A percentile compares a stretch with the other conserved stretches of the same genome.
phyloP scores from a whole-genome alignment of 2,888 invertebrate genomes.

The Drosophila limbata region DNA sequence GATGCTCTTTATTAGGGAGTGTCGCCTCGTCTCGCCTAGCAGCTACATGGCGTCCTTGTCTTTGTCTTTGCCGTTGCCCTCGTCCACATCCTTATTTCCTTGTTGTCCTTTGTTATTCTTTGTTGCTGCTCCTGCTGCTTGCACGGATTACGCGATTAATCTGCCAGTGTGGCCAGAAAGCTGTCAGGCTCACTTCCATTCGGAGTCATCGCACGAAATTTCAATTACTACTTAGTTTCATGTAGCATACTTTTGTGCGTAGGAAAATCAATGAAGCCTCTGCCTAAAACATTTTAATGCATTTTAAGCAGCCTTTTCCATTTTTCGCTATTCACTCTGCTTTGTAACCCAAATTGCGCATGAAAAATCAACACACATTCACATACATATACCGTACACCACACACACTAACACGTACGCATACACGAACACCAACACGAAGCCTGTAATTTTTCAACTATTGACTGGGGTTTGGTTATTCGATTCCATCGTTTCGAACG shows the following conservation, averaged over 20 bases:
- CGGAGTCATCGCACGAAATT: conserved; percentile 31
- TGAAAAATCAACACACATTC: conserved; percentile 70
- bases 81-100: conserved; percentile 53
- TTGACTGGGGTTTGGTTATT: conserved; percentile 25
- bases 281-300: conserved; percentile 72
- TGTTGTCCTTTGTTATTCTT: conserved; percentile 31
- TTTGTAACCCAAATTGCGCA: conserved; percentile 80
- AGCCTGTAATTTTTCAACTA: conserved; percentile 45
- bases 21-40: conserved; percentile 31
- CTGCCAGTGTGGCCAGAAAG: conserved; percentile 37
- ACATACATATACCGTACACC: conserved; percentile 32
- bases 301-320: conserved; percentile 71
- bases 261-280: conserved; percentile 76
- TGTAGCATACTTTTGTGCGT: conserved; percentile 73
- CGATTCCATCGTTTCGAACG: conserved; percentile 12
- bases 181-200: conserved; percentile 37
- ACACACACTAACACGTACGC: conserved; percentile 17
- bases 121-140: conserved; percentile 7
- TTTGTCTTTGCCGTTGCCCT: conserved; percentile 1
- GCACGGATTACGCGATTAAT: conserved; percentile 29
- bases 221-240: conserved; percentile 43
- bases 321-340: conserved; percentile 52
- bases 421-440: conserved; percentile 24
- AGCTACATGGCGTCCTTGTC: conserved; percentile 54
- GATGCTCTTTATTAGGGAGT: conserved; percentile 10